Evolutionary conservation across 2,113 vertebrate species (phyloP), one percentile per base, ranked within the genome.

Genomic region (Trinectes maculatus): DNA sequence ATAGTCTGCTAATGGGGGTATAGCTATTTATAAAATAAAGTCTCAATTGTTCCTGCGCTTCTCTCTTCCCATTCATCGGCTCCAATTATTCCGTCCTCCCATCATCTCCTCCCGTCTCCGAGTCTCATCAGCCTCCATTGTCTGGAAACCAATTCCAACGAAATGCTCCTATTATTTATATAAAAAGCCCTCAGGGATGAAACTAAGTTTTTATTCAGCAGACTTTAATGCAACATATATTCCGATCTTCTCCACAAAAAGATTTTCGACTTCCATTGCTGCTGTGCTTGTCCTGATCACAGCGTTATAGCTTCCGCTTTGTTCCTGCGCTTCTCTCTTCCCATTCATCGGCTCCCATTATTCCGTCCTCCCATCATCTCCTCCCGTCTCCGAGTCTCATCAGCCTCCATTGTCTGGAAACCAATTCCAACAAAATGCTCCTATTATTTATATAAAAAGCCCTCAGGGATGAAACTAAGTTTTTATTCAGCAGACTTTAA

Each of bases 101-200:
- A 46, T 57, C n/a, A 8, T 33, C 22, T 37, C 24, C n/a, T n/a
- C n/a, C n/a, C 10, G n/a, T 60, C 21, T 34, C 37, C 3, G 21
- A 70, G 31, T 19, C 33, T 65, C 52, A 67, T 58, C 49, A 53
- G 40, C 51, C 54, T 73, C 34, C 18, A 43, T 18, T 59, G 52
- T 43, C 47, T 63, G 39, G 18, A 44, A 74, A 79, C 4, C 39
- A 24, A 33, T 58, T 59, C 24, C 57, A 19, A 58, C 60, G 44
- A 74, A 70, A 63, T 44, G 40, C 46, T 33, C 46, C 12, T 29
- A 34, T 56, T 61, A 43, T 71, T 68, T 77, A 66, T 66, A 48
- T 64, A 76, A n/a, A n/a, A 51, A 12, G 11, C 16, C 40, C 24
- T 13, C 26, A 37, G 37, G 52, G 59, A 64, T 65, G 44, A 42